Conservation (phyloP, 1,140 invertebrate genomes). For the Philotrypesis tridentata region DNA sequence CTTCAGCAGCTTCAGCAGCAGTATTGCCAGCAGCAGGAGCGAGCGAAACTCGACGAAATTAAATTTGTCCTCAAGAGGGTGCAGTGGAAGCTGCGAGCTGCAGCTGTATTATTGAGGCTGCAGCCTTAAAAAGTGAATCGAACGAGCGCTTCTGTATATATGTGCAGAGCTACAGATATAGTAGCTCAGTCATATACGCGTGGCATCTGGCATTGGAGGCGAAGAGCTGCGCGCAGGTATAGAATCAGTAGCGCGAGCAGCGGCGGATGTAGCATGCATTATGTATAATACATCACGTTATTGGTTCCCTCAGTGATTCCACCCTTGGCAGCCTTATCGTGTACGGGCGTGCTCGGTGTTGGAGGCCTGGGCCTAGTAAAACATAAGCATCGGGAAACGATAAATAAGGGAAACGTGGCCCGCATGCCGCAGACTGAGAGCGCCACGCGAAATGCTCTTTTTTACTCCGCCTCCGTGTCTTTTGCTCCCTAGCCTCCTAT, state of each 20-base stretch:
- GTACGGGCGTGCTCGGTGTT: constrained; percentile 50
- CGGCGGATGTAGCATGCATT: constrained; percentile 69
- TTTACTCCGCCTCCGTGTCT: constrained; percentile 14
- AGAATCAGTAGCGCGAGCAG: neutral
- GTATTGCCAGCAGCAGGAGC: too few species aligned
- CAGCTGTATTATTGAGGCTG: constrained; percentile 36
- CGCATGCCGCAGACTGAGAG: constrained; percentile 61
- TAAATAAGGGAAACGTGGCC: constrained; percentile 74
- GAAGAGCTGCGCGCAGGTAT: constrained; percentile 17
- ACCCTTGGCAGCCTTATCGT: constrained; percentile 71
- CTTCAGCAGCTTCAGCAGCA: too few species aligned
- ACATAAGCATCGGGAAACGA: constrained; percentile 74
- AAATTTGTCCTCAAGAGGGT: constrained; percentile 35
- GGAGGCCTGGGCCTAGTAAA: constrained; percentile 67
- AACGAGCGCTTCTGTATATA: neutral
- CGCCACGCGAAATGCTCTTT: constrained; percentile 47
- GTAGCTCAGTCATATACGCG: neutral
- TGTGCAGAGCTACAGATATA: too few species aligned
- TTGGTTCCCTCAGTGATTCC: constrained; percentile 73
- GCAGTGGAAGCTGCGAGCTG: neutral
- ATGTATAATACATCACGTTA: constrained; percentile 75
- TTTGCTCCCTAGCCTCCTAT: neutral
- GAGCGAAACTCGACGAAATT: constrained; percentile 2
- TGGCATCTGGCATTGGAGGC: neutral
- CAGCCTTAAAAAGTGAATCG: constrained; percentile 35